phyloP scores from a whole-genome alignment of 2,113 vertebrate species.

The Sebastes schlegelii region DNA sequence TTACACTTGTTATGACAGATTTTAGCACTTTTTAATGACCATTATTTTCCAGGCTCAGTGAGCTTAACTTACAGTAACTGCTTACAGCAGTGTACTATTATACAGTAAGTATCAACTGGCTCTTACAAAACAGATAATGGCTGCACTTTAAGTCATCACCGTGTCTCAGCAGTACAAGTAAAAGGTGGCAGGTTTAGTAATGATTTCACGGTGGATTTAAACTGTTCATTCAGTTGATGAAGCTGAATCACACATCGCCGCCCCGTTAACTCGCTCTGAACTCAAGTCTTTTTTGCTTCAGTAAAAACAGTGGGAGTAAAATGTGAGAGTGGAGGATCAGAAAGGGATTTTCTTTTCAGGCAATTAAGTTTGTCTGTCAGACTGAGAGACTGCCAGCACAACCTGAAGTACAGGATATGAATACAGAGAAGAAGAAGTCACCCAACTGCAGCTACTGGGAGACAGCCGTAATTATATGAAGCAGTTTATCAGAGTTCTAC shows the following conservation, averaged over 20 bases:
- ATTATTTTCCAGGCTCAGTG: slow-evolving; percentile 55
- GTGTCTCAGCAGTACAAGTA: slow-evolving; percentile 12
- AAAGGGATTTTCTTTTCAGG: slow-evolving; percentile 27
- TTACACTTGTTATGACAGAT: slow-evolving; percentile 58
- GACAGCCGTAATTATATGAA: background rate
- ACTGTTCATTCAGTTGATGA: slow-evolving; percentile 4
- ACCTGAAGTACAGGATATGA: slow-evolving; percentile 5
- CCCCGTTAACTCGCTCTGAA: background rate
- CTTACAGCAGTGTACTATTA: slow-evolving; percentile 32
- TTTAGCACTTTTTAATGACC: slow-evolving; percentile 59
- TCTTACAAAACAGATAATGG: slow-evolving; percentile 28
- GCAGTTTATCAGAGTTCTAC: slow-evolving; percentile 10
- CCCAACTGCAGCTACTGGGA: background rate
- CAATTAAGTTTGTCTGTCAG: slow-evolving; percentile 29
- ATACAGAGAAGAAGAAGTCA: background rate
- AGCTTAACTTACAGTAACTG: slow-evolving; percentile 45
- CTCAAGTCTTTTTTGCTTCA: background rate
- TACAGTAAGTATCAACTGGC: slow-evolving; percentile 27
- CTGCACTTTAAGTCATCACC: slow-evolving; percentile 14
- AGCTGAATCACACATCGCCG: background rate
- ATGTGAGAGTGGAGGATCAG: slow-evolving; percentile 1
- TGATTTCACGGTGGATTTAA: slow-evolving; percentile 12
- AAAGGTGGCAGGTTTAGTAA: background rate
- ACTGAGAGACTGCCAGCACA: slow-evolving; percentile 16
- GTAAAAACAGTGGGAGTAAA: slow-evolving; percentile 6